Conservation (phyloP, 64 coral and sea anemone genomes). For the Actinia equina region DNA sequence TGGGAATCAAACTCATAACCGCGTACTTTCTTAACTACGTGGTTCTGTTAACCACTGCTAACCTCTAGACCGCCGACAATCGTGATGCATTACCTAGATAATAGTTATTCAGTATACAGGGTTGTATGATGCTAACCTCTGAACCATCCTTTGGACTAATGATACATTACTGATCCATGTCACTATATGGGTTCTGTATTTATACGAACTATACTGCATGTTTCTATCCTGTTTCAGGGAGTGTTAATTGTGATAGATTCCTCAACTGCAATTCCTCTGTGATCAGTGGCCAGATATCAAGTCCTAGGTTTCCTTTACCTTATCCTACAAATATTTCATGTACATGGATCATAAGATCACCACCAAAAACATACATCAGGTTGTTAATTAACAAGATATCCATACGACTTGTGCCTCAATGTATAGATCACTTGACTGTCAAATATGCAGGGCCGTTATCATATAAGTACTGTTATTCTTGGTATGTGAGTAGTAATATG, state of each 20-base stretch:
- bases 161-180: too few relatives aligned
- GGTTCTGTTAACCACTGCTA: too few relatives aligned
- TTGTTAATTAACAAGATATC: background rate
- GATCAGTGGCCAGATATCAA: background rate
- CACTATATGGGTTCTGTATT: too few relatives aligned
- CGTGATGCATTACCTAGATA: too few relatives aligned
- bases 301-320: background rate
- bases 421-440: background rate
- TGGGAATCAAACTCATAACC: too few relatives aligned
- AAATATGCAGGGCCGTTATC: background rate
- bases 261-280: background rate
- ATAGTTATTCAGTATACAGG: too few relatives aligned
- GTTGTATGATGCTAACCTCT: too few relatives aligned
- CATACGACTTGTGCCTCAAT: background rate
- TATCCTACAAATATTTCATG: background rate
- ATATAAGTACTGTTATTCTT: background rate
- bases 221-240: background rate
- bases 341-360: background rate
- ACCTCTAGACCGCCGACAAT: too few relatives aligned
- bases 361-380: background rate
- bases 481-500: background rate
- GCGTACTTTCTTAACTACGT: too few relatives aligned
- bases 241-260: background rate
- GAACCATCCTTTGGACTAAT: too few relatives aligned
- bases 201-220: too few relatives aligned